These are phyloP conservation scores for Pachypanchax playfairii DNA, from an alignment of 2,113 vertebrate species.

Conservation along the genomic window DNA sequence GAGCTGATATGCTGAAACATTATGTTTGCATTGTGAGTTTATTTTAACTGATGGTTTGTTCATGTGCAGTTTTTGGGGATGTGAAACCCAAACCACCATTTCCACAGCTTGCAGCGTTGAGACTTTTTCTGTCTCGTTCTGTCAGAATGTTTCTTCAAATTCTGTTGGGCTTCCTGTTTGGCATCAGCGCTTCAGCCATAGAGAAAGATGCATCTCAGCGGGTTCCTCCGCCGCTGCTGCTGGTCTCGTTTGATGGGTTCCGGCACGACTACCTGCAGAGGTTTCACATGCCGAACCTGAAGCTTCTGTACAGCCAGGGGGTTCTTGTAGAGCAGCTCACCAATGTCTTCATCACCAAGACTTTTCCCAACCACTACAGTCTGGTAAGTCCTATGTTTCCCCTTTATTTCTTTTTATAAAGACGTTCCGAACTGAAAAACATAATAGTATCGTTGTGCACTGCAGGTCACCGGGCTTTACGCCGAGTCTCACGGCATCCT, in stretches of 20 bases:
- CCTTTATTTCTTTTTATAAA: background rate
- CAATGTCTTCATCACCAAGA: constrained; percentile 95
- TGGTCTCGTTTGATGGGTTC: constrained; percentile 97
- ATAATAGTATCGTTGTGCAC: background rate
- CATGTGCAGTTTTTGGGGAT: too few species aligned
- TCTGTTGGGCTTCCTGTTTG: constrained; percentile 52
- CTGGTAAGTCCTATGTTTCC: constrained; percentile 77
- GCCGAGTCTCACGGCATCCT: constrained; percentile 94
- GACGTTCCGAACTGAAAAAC: background rate
- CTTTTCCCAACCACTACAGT: constrained; percentile 96
- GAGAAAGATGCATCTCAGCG: constrained; percentile 14
- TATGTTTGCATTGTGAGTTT: too few species aligned
- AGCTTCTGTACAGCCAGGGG: constrained; percentile 84
- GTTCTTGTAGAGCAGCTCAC: constrained; percentile 88
- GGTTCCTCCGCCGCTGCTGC: constrained; percentile 75
- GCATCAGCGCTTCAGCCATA: constrained; percentile 49
- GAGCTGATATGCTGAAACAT: too few species aligned
- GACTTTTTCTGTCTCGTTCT: background rate
- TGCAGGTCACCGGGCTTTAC: constrained; percentile 88
- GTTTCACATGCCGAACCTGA: constrained; percentile 88
- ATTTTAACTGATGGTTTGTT: too few species aligned
- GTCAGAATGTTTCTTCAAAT: constrained; percentile 56
- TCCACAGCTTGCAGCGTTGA: too few species aligned
- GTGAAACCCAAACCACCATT: background rate
- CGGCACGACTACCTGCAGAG: constrained; percentile 90